A percentile compares a stretch with the other conserved stretches of the same genome.
Evolutionary conservation across 2,113 vertebrate genomes (phyloP).

Genomic region (Oryzias celebensis): DNA sequence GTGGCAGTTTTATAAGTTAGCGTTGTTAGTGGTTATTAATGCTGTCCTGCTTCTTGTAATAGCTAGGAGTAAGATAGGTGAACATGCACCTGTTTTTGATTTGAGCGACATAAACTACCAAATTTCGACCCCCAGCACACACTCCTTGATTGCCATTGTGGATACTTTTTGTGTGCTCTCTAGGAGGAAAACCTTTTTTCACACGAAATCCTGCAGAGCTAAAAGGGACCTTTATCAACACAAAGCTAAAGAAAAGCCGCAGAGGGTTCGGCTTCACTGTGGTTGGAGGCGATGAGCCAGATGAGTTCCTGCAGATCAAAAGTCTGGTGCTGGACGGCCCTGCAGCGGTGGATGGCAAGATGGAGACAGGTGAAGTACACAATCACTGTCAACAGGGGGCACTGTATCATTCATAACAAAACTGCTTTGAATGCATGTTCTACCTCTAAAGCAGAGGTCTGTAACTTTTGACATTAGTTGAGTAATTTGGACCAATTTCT

Average conservation of each 20-base stretch:
- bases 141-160: not conserved
- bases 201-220: constrained; percentile 96
- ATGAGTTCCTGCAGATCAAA: constrained; percentile 98
- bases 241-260: constrained; percentile 94
- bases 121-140: too few relatives aligned
- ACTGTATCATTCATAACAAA: constrained; percentile 45
- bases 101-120: not conserved
- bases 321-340: constrained; percentile 96
- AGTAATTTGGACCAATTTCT: too few relatives aligned
- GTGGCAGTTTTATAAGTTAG: too few relatives aligned
- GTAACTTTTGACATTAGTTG: too few relatives aligned
- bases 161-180: constrained; percentile 2
- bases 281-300: constrained; percentile 94
- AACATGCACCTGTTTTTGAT: not conserved
- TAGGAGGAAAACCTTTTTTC: constrained; percentile 95
- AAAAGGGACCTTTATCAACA: constrained; percentile 97
- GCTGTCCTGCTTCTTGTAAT: too few relatives aligned
- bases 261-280: constrained; percentile 97
- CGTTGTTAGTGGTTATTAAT: too few relatives aligned
- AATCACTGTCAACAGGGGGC: constrained; percentile 39
- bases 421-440: not conserved
- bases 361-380: constrained; percentile 92
- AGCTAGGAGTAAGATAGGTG: too few relatives aligned
- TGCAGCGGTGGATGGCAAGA: constrained; percentile 94
- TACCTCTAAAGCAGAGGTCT: not conserved